phyloP scores from a whole-genome alignment of 2,888 invertebrate species.

The Dolichopus griseipennis region DNA sequence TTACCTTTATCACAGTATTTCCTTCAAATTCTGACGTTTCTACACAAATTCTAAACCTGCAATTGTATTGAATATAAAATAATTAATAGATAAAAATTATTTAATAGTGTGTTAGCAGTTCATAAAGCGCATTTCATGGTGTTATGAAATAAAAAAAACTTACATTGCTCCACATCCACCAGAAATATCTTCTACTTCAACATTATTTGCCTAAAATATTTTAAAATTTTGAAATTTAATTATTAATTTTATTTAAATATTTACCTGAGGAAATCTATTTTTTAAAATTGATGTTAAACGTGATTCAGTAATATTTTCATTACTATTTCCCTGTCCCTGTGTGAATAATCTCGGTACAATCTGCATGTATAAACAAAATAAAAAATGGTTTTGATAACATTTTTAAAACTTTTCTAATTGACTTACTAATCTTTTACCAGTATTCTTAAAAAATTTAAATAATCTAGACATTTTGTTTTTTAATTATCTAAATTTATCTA shows the following conservation, averaged over 20 bases:
- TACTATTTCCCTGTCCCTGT: no score
- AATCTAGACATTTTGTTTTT: neutral
- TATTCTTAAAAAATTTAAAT: neutral
- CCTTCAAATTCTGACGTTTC: conserved; percentile 63
- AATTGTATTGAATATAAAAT: neutral
- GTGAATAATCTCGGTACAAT: neutral
- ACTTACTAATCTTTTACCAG: neutral
- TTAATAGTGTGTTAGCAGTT: no score
- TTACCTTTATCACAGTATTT: conserved; percentile 50
- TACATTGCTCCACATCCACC: conserved; percentile 74
- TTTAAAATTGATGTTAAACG: neutral
- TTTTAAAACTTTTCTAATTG: neutral
- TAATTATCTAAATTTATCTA: neutral
- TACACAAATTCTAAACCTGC: conserved; percentile 54
- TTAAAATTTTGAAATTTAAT: no score
- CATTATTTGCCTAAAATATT: conserved; percentile 25
- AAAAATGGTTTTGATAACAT: no score
- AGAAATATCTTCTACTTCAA: conserved; percentile 63
- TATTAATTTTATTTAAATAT: no score
- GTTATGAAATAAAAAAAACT: no score
- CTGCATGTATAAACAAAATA: neutral
- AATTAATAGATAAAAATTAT: no score
- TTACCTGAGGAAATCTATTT: conserved; percentile 21
- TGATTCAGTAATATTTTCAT: neutral
- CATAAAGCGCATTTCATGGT: no score